These are phyloP conservation scores for Drosophila leontia DNA, from an alignment of 1,140 invertebrate species.

Conservation along the genomic window DNA sequence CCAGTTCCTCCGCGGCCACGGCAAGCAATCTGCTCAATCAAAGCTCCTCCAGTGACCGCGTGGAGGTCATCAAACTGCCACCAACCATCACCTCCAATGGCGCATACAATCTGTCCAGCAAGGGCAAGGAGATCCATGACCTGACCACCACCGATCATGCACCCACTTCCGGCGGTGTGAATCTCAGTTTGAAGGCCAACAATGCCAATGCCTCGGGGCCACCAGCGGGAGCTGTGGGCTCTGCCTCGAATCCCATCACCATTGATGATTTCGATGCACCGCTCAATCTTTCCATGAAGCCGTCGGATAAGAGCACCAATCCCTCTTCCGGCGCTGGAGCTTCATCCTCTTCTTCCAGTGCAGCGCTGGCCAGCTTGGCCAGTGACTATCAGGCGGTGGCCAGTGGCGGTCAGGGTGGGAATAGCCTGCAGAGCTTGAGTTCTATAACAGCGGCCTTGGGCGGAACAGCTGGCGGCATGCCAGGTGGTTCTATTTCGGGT, in stretches of 20 bases:
- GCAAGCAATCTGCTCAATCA: constrained; percentile 40
- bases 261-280: constrained; percentile 89
- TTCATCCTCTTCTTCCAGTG: constrained; percentile 21
- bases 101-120: constrained; percentile 83
- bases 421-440: constrained; percentile 83
- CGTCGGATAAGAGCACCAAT: constrained; percentile 85
- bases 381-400: constrained; percentile 56
- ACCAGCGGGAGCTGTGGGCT: constrained; percentile 69
- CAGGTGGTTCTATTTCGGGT: constrained; percentile 69
- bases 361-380: constrained; percentile 45
- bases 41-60: constrained; percentile 86
- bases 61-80: constrained; percentile 92
- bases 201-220: constrained; percentile 58
- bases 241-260: constrained; percentile 84
- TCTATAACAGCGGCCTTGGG: constrained; percentile 84
- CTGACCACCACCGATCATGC: constrained; percentile 63
- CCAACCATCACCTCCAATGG: constrained; percentile 85
- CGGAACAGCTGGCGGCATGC: constrained; percentile 64
- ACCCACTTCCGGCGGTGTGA: constrained; percentile 69
- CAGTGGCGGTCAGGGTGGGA: constrained; percentile 28
- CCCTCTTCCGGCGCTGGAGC: not conserved
- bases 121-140: constrained; percentile 78
- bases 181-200: constrained; percentile 74
- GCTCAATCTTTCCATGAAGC: constrained; percentile 92
- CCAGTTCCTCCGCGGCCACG: constrained; percentile 27